phyloP scores from a whole-genome alignment of 2,888 invertebrate species.

The Mesorhabditis sp. region DNA sequence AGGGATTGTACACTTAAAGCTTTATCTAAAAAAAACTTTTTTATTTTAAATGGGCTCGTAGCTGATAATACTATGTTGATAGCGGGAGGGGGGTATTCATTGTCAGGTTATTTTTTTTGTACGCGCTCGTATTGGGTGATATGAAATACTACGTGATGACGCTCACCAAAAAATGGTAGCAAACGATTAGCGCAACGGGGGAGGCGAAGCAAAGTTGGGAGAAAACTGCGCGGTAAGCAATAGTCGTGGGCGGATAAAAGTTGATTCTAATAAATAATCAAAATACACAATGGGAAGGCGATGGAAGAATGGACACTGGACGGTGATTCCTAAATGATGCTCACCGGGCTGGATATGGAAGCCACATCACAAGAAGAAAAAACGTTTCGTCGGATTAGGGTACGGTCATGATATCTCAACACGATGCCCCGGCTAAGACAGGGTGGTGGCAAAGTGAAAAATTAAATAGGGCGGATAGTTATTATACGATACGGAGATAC shows the following conservation, averaged over 20 bases:
- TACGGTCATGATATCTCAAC: too few relatives aligned
- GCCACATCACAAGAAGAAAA: constrained; percentile 6
- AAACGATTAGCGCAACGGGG: neutral
- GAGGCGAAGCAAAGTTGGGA: neutral
- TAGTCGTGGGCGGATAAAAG: neutral
- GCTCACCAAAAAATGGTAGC: neutral
- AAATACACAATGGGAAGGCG: too few relatives aligned
- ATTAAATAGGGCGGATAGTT: neutral
- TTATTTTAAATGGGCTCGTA: too few relatives aligned
- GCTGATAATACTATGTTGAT: too few relatives aligned
- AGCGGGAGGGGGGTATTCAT: too few relatives aligned
- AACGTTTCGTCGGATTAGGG: neutral
- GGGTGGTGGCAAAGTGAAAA: too few relatives aligned
- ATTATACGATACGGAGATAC: neutral
- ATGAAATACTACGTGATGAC: constrained; percentile 2
- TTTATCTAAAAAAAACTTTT: too few relatives aligned
- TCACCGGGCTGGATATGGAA: constrained; percentile 3
- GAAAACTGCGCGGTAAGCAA: neutral
- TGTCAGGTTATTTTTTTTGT: neutral
- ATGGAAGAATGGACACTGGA: too few relatives aligned
- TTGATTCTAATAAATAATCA: neutral
- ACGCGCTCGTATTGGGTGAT: constrained; percentile 5
- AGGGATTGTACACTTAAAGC: too few relatives aligned
- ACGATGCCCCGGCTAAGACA: too few relatives aligned
- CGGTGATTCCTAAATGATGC: neutral